These are phyloP conservation scores for Morinoia aosen DNA, from an alignment of 2,888 invertebrate species.

Conservation along the genomic window DNA sequence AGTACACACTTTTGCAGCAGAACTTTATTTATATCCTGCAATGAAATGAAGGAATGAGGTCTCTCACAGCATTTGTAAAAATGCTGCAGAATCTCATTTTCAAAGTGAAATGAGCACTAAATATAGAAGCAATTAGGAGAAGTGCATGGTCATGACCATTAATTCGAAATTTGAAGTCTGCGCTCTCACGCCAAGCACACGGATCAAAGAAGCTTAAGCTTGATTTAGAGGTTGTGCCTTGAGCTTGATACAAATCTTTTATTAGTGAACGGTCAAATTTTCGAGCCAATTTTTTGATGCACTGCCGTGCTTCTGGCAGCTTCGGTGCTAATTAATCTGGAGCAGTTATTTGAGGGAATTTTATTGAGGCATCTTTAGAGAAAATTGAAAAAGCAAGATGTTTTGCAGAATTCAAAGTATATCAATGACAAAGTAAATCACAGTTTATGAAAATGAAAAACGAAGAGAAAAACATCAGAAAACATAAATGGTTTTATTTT, in stretches of 20 bases:
- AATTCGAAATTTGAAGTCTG: neutral
- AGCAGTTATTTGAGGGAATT: no score
- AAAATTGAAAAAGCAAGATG: no score
- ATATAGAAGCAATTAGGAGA: neutral
- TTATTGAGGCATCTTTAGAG: no score
- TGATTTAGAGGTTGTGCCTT: neutral
- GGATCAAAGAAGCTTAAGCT: neutral
- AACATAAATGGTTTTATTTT: no score
- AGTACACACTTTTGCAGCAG: neutral
- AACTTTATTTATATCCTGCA: neutral
- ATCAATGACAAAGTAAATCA: no score
- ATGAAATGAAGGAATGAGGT: neutral
- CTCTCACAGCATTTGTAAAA: neutral
- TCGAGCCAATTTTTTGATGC: no score
- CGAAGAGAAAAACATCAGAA: no score
- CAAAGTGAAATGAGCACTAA: neutral
- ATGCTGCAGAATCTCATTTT: neutral
- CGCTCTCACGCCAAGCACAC: neutral
- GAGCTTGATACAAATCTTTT: neutral
- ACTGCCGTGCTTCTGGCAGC: no score
- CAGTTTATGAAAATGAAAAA: no score
- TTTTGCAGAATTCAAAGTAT: no score
- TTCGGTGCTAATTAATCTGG: no score
- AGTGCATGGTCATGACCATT: neutral
- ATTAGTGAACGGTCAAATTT: no score